These are phyloP conservation scores for Plodia interpunctella DNA, from an alignment of 1,140 invertebrate species.

Conservation along the genomic window DNA sequence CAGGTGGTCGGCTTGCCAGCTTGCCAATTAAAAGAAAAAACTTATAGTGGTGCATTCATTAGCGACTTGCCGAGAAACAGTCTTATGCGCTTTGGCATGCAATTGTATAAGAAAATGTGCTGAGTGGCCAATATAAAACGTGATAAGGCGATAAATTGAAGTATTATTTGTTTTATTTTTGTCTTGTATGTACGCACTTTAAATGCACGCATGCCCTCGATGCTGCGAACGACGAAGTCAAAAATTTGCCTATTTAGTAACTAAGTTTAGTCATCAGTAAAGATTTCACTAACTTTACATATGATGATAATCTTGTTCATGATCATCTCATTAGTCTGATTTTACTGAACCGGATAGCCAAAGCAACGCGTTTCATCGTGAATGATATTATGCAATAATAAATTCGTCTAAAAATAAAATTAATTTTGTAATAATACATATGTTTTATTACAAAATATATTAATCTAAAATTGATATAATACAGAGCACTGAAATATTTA, in stretches of 20 bases:
- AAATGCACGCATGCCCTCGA: no score
- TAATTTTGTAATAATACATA: background rate
- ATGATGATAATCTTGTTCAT: no score
- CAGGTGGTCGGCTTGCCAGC: conserved; percentile 4
- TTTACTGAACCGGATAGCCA: conserved; percentile 18
- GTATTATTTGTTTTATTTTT: no score
- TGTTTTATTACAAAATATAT: no score
- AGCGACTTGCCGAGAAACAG: background rate
- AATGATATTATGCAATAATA: conserved; percentile 2
- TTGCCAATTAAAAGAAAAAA: conserved; percentile 4
- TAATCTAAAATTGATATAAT: no score
- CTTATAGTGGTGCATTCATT: conserved; percentile 4
- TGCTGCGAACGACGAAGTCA: no score
- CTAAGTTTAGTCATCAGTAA: no score
- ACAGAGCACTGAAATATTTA: background rate
- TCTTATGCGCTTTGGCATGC: background rate
- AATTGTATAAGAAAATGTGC: background rate
- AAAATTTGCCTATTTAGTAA: no score
- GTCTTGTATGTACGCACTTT: no score
- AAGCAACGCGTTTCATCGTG: conserved; percentile 22
- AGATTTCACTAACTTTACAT: no score
- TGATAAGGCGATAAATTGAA: background rate
- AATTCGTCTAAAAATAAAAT: background rate
- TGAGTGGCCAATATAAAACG: background rate
- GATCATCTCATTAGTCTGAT: background rate